A percentile compares a stretch with the other conserved stretches of the same genome.
Conservation (phyloP, 2,888 invertebrate genomes). For the Galeopsomyia nigrocyanea region DNA sequence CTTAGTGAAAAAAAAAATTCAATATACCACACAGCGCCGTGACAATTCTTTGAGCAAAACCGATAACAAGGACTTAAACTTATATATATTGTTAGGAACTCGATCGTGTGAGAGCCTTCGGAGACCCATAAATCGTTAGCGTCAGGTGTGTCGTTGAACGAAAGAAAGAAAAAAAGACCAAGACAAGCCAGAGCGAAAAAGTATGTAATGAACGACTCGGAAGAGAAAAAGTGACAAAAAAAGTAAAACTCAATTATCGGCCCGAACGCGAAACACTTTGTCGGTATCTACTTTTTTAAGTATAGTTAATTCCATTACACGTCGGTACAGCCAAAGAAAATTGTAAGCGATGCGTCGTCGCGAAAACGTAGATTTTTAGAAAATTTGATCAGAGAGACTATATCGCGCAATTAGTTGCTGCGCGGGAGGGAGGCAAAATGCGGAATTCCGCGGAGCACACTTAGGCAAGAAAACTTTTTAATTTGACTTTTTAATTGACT, state of each 20-base stretch:
- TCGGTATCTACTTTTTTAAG: constrained; percentile 9
- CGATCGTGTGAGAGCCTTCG: constrained; percentile 46
- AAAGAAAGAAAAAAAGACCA: constrained; percentile 39
- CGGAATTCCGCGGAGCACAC: constrained; percentile 4
- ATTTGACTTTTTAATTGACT: constrained; percentile 40
- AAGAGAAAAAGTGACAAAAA: not conserved
- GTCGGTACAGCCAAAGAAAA: not conserved
- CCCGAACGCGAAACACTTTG: constrained; percentile 4
- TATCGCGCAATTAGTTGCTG: constrained; percentile 1
- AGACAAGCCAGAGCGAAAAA: constrained; percentile 46
- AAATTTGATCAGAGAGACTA: constrained; percentile 1
- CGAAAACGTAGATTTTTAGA: not conserved
- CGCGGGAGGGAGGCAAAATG: no score
- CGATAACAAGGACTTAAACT: constrained; percentile 42
- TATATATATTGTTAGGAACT: constrained; percentile 47
- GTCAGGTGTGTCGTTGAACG: constrained; percentile 33
- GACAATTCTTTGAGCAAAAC: constrained; percentile 34
- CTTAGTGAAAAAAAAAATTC: constrained; percentile 20
- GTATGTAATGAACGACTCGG: constrained; percentile 31
- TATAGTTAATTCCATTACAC: constrained; percentile 30
- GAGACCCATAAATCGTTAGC: constrained; percentile 45
- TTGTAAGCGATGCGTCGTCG: not conserved
- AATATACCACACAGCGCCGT: constrained; percentile 25
- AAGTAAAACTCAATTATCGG: not conserved
- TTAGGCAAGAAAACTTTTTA: constrained; percentile 28